Evolutionary conservation across 2,113 vertebrate species (phyloP).

Genomic region (Catharus fuscescens): DNA sequence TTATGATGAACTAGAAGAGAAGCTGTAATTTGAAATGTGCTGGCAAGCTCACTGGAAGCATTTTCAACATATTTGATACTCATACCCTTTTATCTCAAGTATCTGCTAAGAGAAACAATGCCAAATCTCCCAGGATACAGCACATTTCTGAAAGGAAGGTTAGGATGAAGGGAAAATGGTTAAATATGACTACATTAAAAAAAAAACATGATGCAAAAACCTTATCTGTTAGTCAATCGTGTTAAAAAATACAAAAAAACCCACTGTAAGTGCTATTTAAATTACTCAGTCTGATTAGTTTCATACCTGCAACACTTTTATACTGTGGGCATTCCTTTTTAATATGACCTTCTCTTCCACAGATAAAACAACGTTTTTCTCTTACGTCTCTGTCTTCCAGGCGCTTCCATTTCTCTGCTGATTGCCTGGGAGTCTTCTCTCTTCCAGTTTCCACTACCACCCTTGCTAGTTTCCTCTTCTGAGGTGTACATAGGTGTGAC

Average conservation of each 20-base stretch:
- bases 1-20: neutral
- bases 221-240: neutral
- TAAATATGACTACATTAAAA: neutral
- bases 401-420: slow-evolving; percentile 81
- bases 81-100: neutral
- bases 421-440: slow-evolving; percentile 74
- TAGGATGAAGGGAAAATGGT: neutral
- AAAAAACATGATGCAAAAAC: neutral
- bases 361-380: slow-evolving; percentile 89
- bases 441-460: slow-evolving; percentile 62
- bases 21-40: neutral
- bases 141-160: neutral
- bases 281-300: neutral
- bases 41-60: neutral
- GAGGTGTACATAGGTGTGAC: neutral
- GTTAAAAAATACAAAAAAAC: neutral
- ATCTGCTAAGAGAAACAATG: neutral
- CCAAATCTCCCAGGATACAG: neutral
- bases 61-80: neutral
- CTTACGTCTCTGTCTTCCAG: slow-evolving; percentile 79
- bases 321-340: slow-evolving; percentile 90
- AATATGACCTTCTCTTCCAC: slow-evolving; percentile 88
- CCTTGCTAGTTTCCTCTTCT: slow-evolving; percentile 57
- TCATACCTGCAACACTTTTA: slow-evolving; percentile 83
- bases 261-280: neutral